A percentile compares a stretch with the other conserved stretches of the same genome.
These are phyloP conservation scores for Macrobrachium rosenbergii DNA, from an alignment of 1,140 invertebrate species.

Conservation along the genomic window DNA sequence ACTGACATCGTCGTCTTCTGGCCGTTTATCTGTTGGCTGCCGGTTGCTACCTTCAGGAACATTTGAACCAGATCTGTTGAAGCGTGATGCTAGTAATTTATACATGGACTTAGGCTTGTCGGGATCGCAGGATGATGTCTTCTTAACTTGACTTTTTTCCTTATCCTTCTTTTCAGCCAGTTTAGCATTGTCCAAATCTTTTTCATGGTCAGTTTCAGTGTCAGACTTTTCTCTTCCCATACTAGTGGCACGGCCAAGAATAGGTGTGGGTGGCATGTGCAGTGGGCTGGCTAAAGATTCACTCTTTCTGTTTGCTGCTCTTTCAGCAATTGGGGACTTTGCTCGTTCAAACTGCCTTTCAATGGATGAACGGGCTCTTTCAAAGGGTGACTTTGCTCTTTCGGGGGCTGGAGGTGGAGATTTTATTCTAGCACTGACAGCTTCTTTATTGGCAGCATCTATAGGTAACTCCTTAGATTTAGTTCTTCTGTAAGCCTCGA, in stretches of 20 bases:
- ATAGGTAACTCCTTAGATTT: slow-evolving; percentile 59
- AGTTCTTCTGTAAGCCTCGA: slow-evolving; percentile 63
- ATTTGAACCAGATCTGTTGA: slow-evolving; percentile 63
- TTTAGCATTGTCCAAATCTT: slow-evolving; percentile 8
- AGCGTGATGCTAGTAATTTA: slow-evolving; percentile 61
- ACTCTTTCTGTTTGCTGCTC: neutral
- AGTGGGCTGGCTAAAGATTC: neutral
- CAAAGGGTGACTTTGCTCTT: slow-evolving; percentile 53
- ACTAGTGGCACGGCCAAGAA: neutral
- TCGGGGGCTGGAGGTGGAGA: slow-evolving; percentile 35
- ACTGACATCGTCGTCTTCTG: slow-evolving; percentile 41
- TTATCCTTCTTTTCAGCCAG: slow-evolving; percentile 7
- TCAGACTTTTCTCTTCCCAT: neutral
- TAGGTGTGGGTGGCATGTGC: neutral
- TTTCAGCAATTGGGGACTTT: slow-evolving; percentile 28
- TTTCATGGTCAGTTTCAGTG: neutral
- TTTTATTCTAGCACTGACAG: slow-evolving; percentile 13
- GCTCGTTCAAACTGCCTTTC: slow-evolving; percentile 47
- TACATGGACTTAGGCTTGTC: slow-evolving; percentile 67
- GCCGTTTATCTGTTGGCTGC: slow-evolving; percentile 17
- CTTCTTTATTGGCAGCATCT: slow-evolving; percentile 24
- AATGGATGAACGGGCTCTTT: slow-evolving; percentile 44
- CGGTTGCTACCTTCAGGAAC: slow-evolving; percentile 39
- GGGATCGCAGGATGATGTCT: slow-evolving; percentile 48
- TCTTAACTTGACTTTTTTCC: slow-evolving; percentile 51